Percentiles rank a stretch among this genome's conserved stretches.
Evolutionary conservation across 2,888 invertebrate genomes (phyloP).

Genomic region (Drosophila neutralis): DNA sequence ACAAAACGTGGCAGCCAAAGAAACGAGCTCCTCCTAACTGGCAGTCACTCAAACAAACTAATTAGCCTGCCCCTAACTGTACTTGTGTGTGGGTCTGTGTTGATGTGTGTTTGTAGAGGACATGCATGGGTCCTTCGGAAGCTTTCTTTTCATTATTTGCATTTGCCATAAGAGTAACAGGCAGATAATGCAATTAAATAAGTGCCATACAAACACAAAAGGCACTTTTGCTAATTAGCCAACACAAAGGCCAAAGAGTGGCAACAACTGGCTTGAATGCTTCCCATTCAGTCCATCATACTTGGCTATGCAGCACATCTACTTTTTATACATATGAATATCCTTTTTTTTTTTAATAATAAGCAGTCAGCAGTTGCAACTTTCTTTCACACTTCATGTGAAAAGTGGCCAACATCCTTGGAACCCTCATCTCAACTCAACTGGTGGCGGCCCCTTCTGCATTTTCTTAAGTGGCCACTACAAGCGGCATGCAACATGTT

Average conservation of each 20-base stretch:
- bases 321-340: background rate
- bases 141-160: slow-evolving; percentile 77
- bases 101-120: slow-evolving; percentile 20
- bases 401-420: slow-evolving; percentile 31
- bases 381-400: slow-evolving; percentile 63
- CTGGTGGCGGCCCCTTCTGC: slow-evolving; percentile 21
- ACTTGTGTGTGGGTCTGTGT: slow-evolving; percentile 13
- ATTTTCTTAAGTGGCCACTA: slow-evolving; percentile 63
- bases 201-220: slow-evolving; percentile 63
- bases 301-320: background rate
- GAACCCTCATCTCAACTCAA: slow-evolving; percentile 4
- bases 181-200: slow-evolving; percentile 79
- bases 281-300: slow-evolving; percentile 3
- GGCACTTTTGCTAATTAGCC: slow-evolving; percentile 76
- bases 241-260: slow-evolving; percentile 52
- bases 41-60: slow-evolving; percentile 70
- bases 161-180: slow-evolving; percentile 63
- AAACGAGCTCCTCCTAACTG: slow-evolving; percentile 51
- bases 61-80: slow-evolving; percentile 60
- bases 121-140: slow-evolving; percentile 49
- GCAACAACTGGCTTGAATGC: slow-evolving; percentile 50
- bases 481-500: slow-evolving; percentile 47
- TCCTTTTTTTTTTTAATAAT: slow-evolving; percentile 23
- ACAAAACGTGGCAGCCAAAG: slow-evolving; percentile 54
- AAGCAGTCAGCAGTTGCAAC: slow-evolving; percentile 24